Evolutionary conservation across 2,113 vertebrate species (phyloP), one percentile per base, ranked within the genome.

Genomic region (Accipiter virgatus): DNA sequence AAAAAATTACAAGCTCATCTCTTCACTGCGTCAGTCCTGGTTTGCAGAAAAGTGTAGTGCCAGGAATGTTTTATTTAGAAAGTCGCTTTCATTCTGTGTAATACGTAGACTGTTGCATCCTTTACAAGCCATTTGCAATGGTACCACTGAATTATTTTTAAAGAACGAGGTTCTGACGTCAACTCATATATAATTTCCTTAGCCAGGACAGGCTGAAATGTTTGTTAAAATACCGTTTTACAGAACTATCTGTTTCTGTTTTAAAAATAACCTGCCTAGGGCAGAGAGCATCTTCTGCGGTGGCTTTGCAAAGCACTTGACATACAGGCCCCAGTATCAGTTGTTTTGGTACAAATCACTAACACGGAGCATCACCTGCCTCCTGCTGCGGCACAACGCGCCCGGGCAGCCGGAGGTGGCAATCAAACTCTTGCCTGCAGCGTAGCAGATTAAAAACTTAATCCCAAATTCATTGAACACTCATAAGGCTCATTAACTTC

Each of bases 381-480:
- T 77, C 36, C 36, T 8, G 15, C 62, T 25, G 45, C 3, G 3
- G 61, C 71, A 53, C 27, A 70, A 7, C 3, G 2, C 2, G 9
- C 36, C 55, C 1, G 0, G 52, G 62, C 62, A 85, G 21, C 40
- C 1, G 0, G 36, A 62, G 48, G 48, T 61, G 62, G 45, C 75
- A 90, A 75, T 21, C 79, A 70, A 90, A 83, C 53, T 32, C 36
- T 42, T 38, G 58, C 67, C 55, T 0, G 0, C 36, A 82, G 62
- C 26, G 1, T 0, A 48, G 56, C 40, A 74, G 85, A 94, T 86
- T 92, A 92, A 88, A 81, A 94, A 2, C 53, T 70, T 88, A 88
- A 95, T 90, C 75, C 79, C 27, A 50, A 93, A 83, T 56, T 90
- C 90, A 92, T 0, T 78, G 90, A 93, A 90, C 48, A 18, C 45